Evolutionary conservation across 2,113 vertebrate genomes (phyloP), one percentile per base, ranked within the genome.

Genomic region (Phalacrocorax carbo): DNA sequence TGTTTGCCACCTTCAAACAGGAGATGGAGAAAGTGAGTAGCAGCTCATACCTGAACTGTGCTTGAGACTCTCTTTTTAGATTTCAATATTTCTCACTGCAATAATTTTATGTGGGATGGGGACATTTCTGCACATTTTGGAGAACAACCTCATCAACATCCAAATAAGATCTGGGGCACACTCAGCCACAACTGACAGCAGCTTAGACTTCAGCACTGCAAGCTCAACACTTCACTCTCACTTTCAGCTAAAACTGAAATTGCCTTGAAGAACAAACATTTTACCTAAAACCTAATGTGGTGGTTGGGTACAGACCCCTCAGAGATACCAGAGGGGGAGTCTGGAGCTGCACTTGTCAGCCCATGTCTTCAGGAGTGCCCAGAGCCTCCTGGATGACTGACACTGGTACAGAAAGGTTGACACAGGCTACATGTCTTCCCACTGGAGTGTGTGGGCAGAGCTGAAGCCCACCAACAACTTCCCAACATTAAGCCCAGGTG

Each of bases 11-110:
- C 18, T 99, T 99, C 98, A 99, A 99, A 95, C 98, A 99, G 93
- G 99, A 99, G 97, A 99, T 99, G 99, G 99, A 99, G 30, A 99
- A 99, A 91, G 99, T 99, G 85, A 97, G 98, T 98, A 89, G 46
- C 66, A 66, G 61, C 40, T 84, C 48, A 57, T 48, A 68, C 27
- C 34, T 82, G 77, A 42, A 23, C 58, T 80, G 29, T 88, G 77
- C 34, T 87, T 95, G 65, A 82, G 27, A 55, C 49, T 86, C 85
- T 92, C 68, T 48, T 70, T 93, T 96, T 88, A 81, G 46, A 94
- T 84, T 94, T 57, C 95, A 13, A 4, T 38, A 73, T 60, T 92
- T 94, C 76, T 92, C 78, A 76, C 79, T 82, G 83, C 51, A 42
- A 57, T 92, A 68, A 42, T 92, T 97, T 81, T 88, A 48, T 60